These are phyloP conservation scores for Xenentodon cancila DNA, from an alignment of 2,797 vertebrate genomes.

Conservation along the genomic window DNA sequence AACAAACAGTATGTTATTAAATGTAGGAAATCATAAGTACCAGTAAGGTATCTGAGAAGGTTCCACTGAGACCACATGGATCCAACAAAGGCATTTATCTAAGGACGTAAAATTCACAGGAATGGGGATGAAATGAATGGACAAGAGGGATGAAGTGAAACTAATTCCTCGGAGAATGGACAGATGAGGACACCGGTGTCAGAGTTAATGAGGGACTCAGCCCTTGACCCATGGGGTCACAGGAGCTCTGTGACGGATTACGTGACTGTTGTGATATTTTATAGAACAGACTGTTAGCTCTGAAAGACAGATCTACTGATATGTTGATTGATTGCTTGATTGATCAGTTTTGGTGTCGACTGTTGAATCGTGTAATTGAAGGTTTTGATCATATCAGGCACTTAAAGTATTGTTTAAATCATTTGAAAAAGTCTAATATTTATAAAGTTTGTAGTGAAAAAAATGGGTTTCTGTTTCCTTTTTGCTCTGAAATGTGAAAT, in stretches of 20 bases:
- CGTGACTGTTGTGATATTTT: conserved; percentile 36
- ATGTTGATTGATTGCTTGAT: conserved; percentile 34
- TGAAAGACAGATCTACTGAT: conserved; percentile 42
- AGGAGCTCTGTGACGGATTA: conserved; percentile 45
- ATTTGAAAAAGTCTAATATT: not conserved
- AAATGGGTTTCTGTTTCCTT: conserved; percentile 65
- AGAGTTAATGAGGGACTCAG: conserved; percentile 63
- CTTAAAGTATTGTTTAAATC: conserved; percentile 49
- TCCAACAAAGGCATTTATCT: too few relatives aligned
- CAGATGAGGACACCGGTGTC: conserved; percentile 21
- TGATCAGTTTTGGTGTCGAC: conserved; percentile 20
- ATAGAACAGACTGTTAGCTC: conserved; percentile 31
- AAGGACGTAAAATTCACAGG: too few relatives aligned
- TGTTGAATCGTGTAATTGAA: too few relatives aligned
- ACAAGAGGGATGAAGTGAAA: conserved; percentile 11
- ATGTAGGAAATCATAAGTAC: too few relatives aligned
- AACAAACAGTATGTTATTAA: too few relatives aligned
- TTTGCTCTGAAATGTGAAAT: conserved; percentile 75
- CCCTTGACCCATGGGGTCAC: conserved; percentile 64
- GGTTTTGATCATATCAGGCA: not conserved
- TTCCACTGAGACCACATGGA: too few relatives aligned
- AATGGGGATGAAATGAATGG: not conserved
- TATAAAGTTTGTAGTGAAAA: conserved; percentile 24
- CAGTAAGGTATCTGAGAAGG: too few relatives aligned
- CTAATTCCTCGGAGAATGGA: conserved; percentile 29